These are phyloP conservation scores for Balaeniceps rex DNA, from an alignment of 2,113 vertebrate genomes.

Conservation along the genomic window DNA sequence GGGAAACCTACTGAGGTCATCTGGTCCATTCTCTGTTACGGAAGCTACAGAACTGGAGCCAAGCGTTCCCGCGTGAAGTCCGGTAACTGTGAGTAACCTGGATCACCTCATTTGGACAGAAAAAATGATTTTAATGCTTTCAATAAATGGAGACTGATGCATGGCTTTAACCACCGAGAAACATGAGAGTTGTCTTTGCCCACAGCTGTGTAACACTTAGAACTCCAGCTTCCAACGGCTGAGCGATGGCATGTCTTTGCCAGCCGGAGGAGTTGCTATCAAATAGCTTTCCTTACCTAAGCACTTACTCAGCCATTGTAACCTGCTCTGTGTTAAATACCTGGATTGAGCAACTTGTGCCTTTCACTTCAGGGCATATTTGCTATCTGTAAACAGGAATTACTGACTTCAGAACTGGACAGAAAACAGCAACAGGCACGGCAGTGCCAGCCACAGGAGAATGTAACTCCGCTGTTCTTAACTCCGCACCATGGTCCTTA, in stretches of 20 bases:
- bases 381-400: rapidly evolving
- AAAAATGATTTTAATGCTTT: no score
- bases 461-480: rapidly evolving
- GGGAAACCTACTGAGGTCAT: neutral
- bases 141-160: neutral
- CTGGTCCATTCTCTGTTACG: rapidly evolving
- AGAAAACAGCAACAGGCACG: neutral
- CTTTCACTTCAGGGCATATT: neutral
- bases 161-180: neutral
- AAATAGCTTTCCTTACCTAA: neutral
- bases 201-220: no score
- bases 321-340: neutral
- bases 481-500: rapidly evolving
- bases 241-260: rapidly evolving
- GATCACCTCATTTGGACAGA: neutral
- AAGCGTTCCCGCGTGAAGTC: rapidly evolving
- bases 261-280: no score
- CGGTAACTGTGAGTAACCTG: neutral
- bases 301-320: no score
- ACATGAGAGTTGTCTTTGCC: neutral
- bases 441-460: neutral
- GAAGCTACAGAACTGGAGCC: neutral
- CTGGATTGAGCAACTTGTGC: neutral
- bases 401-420: neutral
- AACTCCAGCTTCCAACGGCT: neutral